Evolutionary conservation across 2,888 invertebrate genomes (phyloP).

Genomic region (Beris morrisii): DNA sequence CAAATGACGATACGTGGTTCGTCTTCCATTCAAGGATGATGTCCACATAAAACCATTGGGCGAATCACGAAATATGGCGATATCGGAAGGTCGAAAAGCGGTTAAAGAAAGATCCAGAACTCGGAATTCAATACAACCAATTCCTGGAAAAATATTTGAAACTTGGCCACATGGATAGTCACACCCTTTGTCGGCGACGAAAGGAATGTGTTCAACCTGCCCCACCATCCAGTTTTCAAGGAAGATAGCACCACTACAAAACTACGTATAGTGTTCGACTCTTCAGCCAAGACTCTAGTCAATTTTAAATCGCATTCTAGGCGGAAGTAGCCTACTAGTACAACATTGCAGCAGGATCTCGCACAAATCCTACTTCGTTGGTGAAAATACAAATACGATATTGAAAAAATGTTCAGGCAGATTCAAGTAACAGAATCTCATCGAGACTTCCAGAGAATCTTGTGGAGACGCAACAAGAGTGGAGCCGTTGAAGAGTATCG

Average conservation of each 20-base stretch:
- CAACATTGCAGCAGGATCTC: conserved; percentile 7
- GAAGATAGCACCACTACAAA: conserved; percentile 26
- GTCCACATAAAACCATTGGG: neutral
- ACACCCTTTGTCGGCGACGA: neutral
- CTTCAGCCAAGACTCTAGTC: conserved; percentile 8
- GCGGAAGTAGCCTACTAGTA: conserved; percentile 17
- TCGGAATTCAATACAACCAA: conserved; percentile 5
- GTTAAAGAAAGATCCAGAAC: neutral
- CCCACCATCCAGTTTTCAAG: conserved; percentile 40
- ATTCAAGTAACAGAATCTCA: neutral
- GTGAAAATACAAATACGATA: conserved; percentile 20
- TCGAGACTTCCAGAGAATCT: conserved; percentile 26
- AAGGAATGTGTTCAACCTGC: conserved; percentile 35
- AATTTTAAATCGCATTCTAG: too few species aligned
- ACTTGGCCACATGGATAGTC: conserved; percentile 14
- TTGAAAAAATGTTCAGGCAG: conserved; percentile 28
- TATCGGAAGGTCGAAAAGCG: neutral
- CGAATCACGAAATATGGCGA: neutral
- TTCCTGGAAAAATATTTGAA: conserved; percentile 19
- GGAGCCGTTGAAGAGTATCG: conserved; percentile 9
- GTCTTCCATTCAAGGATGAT: conserved; percentile 12
- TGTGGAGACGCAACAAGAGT: neutral
- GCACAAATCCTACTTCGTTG: conserved; percentile 11
- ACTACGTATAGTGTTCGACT: conserved; percentile 31
- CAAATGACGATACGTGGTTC: conserved; percentile 1